Conservation (phyloP, 2,113 vertebrate species). For the Passer domesticus region DNA sequence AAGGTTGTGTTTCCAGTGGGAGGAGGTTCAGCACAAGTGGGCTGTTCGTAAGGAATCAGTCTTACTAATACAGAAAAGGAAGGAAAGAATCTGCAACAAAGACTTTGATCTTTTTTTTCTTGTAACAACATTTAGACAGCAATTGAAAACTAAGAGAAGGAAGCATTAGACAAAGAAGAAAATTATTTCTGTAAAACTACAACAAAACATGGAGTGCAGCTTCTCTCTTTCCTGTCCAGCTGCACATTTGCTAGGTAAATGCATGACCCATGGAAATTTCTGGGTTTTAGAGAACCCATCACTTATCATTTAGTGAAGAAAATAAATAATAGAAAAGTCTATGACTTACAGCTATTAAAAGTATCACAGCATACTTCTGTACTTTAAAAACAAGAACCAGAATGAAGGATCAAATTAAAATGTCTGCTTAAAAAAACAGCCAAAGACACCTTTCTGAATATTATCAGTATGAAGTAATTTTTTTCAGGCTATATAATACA, state of each 20-base stretch:
- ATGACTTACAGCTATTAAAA: not conserved
- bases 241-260: not conserved
- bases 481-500: not conserved
- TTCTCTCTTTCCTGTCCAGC: not conserved
- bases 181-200: not conserved
- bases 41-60: not conserved
- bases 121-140: not conserved
- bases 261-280: not conserved
- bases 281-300: not conserved
- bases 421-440: not conserved
- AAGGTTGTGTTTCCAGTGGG: not conserved
- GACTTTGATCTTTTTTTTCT: not conserved
- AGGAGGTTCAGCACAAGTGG: not conserved
- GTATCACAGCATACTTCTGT: not conserved
- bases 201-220: not conserved
- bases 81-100: not conserved
- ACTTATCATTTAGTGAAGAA: not conserved
- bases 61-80: not conserved
- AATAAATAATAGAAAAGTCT: not conserved
- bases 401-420: not conserved
- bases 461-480: not conserved
- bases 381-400: not conserved
- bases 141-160: not conserved
- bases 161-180: not conserved
- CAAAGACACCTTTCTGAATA: not conserved